Conservation (phyloP, 2,113 vertebrate genomes). For the Natator depressus region DNA sequence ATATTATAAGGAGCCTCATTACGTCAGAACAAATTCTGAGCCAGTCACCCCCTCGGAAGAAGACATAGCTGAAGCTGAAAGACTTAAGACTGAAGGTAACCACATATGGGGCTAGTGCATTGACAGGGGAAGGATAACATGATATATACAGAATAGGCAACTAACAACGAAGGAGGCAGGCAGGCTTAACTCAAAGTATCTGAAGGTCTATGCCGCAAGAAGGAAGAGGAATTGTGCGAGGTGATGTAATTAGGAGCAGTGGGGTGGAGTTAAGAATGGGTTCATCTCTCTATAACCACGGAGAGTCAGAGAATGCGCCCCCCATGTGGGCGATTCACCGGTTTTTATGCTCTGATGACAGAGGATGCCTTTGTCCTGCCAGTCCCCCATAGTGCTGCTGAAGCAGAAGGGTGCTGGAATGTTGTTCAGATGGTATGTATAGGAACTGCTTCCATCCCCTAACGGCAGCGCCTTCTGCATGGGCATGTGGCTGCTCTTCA, state of each 20-base stretch:
- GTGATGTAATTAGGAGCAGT: background rate
- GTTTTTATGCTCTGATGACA: background rate
- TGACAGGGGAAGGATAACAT: background rate
- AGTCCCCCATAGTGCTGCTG: background rate
- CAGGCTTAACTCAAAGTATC: background rate
- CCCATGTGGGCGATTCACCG: background rate
- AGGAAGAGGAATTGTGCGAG: background rate
- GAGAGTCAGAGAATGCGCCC: background rate
- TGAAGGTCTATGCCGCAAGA: background rate
- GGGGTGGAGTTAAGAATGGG: background rate
- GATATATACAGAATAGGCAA: background rate
- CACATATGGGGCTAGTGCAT: background rate
- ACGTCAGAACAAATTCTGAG: conserved; percentile 71
- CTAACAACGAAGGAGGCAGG: accelerated
- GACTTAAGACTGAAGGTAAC: conserved; percentile 92
- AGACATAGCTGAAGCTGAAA: conserved; percentile 88
- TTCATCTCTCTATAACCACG: background rate
- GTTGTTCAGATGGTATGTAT: background rate
- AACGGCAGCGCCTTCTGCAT: background rate
- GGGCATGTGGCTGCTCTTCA: background rate
- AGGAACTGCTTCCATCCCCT: background rate
- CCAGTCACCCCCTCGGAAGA: conserved; percentile 81
- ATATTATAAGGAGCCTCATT: conserved; percentile 67
- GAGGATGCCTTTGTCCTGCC: background rate
- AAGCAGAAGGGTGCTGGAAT: background rate